These are phyloP conservation scores for Pterophyllum scalare DNA, from an alignment of 2,113 vertebrate genomes.

Conservation along the genomic window DNA sequence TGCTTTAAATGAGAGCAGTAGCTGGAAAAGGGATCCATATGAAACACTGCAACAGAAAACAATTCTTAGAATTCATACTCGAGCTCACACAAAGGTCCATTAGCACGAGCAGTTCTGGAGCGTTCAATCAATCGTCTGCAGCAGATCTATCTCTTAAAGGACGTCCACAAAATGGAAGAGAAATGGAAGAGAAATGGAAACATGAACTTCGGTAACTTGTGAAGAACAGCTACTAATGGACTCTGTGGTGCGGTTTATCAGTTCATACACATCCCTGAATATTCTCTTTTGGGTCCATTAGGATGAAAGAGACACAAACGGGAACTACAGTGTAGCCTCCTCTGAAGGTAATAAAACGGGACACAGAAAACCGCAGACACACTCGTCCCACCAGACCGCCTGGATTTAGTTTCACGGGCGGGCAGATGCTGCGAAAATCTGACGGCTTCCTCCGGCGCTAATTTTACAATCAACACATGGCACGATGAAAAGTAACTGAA, in stretches of 20 bases:
- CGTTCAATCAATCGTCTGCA: constrained; percentile 2
- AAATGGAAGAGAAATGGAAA: constrained; percentile 2
- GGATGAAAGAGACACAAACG: background rate
- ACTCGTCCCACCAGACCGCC: constrained; percentile 9
- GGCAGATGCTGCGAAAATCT: constrained; percentile 42
- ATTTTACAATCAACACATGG: constrained; percentile 35
- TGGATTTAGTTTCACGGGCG: constrained; percentile 36
- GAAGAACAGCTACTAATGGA: constrained; percentile 1
- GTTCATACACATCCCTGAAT: background rate
- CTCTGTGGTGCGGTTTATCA: background rate
- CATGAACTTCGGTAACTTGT: background rate
- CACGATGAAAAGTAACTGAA: constrained; percentile 17
- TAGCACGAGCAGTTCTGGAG: background rate
- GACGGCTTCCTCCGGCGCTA: background rate
- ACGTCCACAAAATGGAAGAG: background rate
- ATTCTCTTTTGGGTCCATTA: constrained; percentile 4
- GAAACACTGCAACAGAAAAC: background rate
- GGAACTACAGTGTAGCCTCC: background rate
- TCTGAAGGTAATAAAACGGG: background rate
- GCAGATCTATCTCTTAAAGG: background rate
- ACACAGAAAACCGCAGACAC: background rate
- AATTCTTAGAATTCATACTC: background rate
- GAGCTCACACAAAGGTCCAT: background rate
- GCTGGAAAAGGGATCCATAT: background rate
- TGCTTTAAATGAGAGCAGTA: background rate